Evolutionary conservation across 2,888 invertebrate genomes (phyloP), one percentile per base, ranked within the genome.

Genomic region (Nomada fucata): DNA sequence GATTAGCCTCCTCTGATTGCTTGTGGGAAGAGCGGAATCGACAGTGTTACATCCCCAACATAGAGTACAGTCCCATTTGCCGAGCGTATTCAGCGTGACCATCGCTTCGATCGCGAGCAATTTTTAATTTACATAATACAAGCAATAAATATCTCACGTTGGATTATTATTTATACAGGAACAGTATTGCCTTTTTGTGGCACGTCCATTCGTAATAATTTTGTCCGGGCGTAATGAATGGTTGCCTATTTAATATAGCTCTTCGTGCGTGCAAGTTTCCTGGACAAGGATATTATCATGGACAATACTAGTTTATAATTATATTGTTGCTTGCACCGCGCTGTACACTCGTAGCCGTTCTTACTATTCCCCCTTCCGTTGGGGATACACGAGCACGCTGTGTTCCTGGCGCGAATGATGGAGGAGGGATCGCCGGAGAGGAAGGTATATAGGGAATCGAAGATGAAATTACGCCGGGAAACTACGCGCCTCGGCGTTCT

Each of bases 391-490:
- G 79, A 84, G 67, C 61, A 36, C 55, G 50, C 10, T 52, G 50
- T 23, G 57, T 36, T 26, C 11, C 15, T 29, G 5, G 44, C 42
- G 71, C 26, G 61, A n/a, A 42, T 5, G 15, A 10, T n/a, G 52
- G 67, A 15, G 9, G 63, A 67, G 42, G 55, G 10, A 47, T n/a
- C 20, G 55, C 3, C 9, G 11, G 52, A 44, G 47, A 52, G 10
- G 44, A 18, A 20, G 26, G 36, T 36, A 20, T 44, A 23, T 64
- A 59, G 59, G 73, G 74, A 86, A 88, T 86, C 85, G 85, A 88
- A 85, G 82, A 73, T 79, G 85, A 81, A 88, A 88, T 88, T 86
- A 85, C 81, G 53, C 60, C 63, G 68, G 81, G 76, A 68, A 77
- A 82, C 67, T 75, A 60, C 73, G 69, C 69, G 72, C 67, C 72